Conservation (phyloP, 2,113 vertebrate species). For the Arothron firmamentum region DNA sequence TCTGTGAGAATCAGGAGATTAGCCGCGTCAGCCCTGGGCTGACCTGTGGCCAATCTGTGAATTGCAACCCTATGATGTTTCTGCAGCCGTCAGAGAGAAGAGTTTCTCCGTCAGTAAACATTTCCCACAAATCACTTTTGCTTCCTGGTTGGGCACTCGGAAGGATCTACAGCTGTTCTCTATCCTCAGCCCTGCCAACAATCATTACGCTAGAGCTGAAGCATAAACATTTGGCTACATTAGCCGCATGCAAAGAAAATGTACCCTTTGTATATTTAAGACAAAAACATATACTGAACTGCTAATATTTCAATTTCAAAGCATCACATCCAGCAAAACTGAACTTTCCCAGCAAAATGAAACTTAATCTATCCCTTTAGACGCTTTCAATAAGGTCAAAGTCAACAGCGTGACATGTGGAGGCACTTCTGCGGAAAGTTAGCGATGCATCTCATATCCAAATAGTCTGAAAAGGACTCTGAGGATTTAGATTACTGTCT, state of each 20-base stretch:
- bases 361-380: conserved; percentile 42
- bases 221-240: conserved; percentile 36
- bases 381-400: conserved; percentile 43
- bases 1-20: conserved; percentile 62
- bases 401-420: conserved; percentile 54
- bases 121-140: conserved; percentile 46
- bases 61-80: conserved; percentile 53
- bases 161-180: conserved; percentile 53
- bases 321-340: conserved; percentile 30
- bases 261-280: conserved; percentile 50
- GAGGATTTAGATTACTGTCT: conserved; percentile 67
- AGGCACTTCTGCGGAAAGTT: conserved; percentile 56
- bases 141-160: conserved; percentile 30
- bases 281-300: conserved; percentile 32
- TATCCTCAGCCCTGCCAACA: conserved; percentile 47
- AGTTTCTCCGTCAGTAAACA: conserved; percentile 48
- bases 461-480: conserved; percentile 65
- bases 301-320: conserved; percentile 36
- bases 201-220: conserved; percentile 34
- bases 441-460: conserved; percentile 62
- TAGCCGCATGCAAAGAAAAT: conserved; percentile 26
- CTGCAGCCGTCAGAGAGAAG: conserved; percentile 35
- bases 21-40: conserved; percentile 53
- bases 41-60: conserved; percentile 55
- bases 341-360: conserved; percentile 44